Evolutionary conservation across 2,797 vertebrate genomes (phyloP).

Genomic region (Danio tinwini): DNA sequence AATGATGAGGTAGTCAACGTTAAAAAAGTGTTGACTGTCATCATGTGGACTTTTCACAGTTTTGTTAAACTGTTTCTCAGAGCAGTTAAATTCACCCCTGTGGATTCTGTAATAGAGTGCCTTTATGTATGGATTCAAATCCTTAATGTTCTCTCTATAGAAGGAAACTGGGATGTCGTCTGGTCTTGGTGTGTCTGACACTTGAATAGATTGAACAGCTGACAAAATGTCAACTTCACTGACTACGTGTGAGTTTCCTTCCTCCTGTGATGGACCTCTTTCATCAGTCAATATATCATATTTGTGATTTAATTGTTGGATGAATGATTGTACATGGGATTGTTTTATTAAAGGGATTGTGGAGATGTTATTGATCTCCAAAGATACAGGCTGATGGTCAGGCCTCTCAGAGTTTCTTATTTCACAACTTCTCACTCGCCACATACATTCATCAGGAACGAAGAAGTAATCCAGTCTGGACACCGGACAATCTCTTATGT

Average conservation of each 20-base stretch:
- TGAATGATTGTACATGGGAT: not conserved
- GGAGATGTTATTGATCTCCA: not conserved
- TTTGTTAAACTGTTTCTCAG: conserved; percentile 1
- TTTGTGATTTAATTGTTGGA: not conserved
- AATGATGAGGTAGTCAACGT: conserved; percentile 13
- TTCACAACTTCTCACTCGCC: conserved; percentile 17
- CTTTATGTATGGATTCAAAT: conserved; percentile 27
- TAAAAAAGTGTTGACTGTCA: conserved; percentile 23
- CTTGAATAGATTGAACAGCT: conserved; percentile 31
- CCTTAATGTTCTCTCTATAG: not conserved
- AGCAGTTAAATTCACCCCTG: not conserved
- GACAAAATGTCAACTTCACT: conserved; percentile 20
- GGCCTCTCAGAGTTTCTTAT: not conserved
- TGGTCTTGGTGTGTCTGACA: conserved; percentile 39
- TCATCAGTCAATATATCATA: not conserved
- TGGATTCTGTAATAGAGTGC: not conserved
- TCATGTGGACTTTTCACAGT: not conserved
- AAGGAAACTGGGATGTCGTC: conserved; percentile 20
- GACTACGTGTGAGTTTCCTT: not conserved
- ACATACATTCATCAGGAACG: conserved; percentile 34
- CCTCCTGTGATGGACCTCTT: not conserved
- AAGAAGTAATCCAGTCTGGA: conserved; percentile 44
- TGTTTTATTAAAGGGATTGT: not conserved
- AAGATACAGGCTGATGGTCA: not conserved
- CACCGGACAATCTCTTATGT: not conserved